A percentile compares a stretch with the other conserved stretches of the same genome.
Conservation (phyloP, 2,113 vertebrate genomes). For the Salvator merianae region DNA sequence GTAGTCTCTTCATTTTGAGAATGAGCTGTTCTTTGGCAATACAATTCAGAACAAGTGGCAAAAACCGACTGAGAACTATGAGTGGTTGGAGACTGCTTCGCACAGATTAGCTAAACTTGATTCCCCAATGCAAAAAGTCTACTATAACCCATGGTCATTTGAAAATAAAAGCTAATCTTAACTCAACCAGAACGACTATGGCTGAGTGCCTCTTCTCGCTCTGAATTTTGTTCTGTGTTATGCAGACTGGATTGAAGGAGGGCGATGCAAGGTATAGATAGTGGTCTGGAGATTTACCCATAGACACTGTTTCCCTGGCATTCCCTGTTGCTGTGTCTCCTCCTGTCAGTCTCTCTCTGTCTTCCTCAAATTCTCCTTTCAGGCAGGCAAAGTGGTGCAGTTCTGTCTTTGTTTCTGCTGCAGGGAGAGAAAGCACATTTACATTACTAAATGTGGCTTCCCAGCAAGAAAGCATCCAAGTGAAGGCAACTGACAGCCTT, state of each 20-base stretch:
- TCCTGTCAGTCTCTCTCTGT: not conserved
- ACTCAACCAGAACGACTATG: not conserved
- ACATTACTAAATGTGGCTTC: slow-evolving; percentile 72
- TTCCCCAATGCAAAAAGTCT: not conserved
- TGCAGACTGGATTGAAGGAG: not conserved
- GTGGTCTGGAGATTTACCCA: not conserved
- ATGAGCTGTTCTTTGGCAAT: not conserved
- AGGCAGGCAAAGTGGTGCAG: slow-evolving; percentile 64
- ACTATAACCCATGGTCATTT: not conserved
- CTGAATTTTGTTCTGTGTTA: not conserved
- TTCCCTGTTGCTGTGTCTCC: not conserved
- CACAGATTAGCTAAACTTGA: not conserved
- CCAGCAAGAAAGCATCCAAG: slow-evolving; percentile 55
- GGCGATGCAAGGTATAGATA: not conserved
- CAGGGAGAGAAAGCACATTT: slow-evolving; percentile 65
- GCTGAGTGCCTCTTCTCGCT: not conserved
- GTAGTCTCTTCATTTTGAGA: not conserved
- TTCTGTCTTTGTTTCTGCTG: slow-evolving; percentile 63
- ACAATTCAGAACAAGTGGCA: not conserved
- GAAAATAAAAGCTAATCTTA: not conserved
- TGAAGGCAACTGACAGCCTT: slow-evolving; percentile 67
- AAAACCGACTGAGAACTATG: not conserved
- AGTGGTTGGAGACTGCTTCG: not conserved
- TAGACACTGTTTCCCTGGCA: slow-evolving; percentile 22
- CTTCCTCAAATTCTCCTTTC: slow-evolving; percentile 36